Base-by-base conservation (phyloP, 2,113 vertebrate genomes). In the Stigmatopora nigra region DNA sequence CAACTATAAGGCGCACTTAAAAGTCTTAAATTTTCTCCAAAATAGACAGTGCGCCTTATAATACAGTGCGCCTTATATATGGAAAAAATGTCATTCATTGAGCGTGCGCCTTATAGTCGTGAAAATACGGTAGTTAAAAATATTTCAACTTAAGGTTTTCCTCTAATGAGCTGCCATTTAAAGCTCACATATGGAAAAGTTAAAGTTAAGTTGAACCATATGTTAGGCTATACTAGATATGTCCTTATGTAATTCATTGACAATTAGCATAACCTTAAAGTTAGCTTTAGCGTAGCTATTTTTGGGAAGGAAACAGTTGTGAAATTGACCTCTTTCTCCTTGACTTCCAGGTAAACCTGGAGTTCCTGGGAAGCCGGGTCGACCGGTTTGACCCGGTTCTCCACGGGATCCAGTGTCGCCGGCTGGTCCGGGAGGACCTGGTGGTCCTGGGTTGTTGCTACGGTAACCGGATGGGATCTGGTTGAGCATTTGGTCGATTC, bases 401-500 rank as follows among this genome's bases (percentile, higher is more conserved):
- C 97, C 97, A 65, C 91, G 91, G 75, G 88, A 0, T 67, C 97
- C 97, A 49, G 85, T 71, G 10, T 80, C 86, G 56, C 97, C 97
- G n/a, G 93, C 88, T 4, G 93, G 92, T 0, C 97, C 97, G 16
- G 95, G 89, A 58, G 95, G 95, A 0, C 97, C 97, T 0, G 92
- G 41, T 5, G 95, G 95, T 47, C 97, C 97, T 2, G 95, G 93
- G 63, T 86, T 89, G 79, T 93, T 96, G 66, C 93, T 94, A 25
- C 93, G 92, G 84, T 97, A 94, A 78, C 94, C 93, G 0, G 94
- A 94, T 0, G 97, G 97, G 83, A 99, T 96, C 89, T 99, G 97
- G 87, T 98, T 99, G 83, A 99, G 73, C 93, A 98, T 92, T 80
- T 92, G 92, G 78, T 95, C 94, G 67, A 98, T 92, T 80, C 95